Base-by-base conservation (phyloP, 2,888 invertebrate genomes). In the Leptinotarsa peninsularis region DNA sequence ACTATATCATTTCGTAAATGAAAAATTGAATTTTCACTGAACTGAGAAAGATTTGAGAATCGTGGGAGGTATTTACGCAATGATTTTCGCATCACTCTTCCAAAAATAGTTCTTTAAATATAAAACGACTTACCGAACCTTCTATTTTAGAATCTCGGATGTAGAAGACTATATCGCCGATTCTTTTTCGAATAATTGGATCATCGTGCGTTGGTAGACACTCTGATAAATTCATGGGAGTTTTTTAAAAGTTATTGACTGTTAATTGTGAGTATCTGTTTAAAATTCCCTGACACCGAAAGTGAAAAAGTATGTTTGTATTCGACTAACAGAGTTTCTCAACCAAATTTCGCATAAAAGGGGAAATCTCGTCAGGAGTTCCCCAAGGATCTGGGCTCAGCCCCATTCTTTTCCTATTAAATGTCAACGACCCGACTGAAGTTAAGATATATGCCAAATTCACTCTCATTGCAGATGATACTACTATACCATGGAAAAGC, bases 11-110 rank as follows among this genome's bases (percentile, higher is more conserved):
- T n/a, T 63, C n/a, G 33, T 63, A n/a, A n/a, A 63, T 63, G 43
- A 63, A 33, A 63, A 33, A 43, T 27, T 13, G 10, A n/a, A 21
- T 58, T 56, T 60, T 7, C 18, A 70, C 43, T 18, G 49, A 60
- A 60, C 14, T 15, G 70, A 70, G 58, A 70, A 43, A 33, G 49
- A 63, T 63, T 33, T 10, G 27, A 50, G 69, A 58, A 68, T 69
- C 54, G 79, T 79, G 71, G 79, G 79, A 67, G 79, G 63, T 67
- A 54, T 77, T 76, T 76, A 74, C 76, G 79, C 74, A 77, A 77
- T 71, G 72, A 74, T 77, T 79, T 77, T 73, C 72, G 71, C 72
- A 76, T 73, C 74, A 60, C 33, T 68, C n/a, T 76, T 74, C 73
- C 79, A 73, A 72, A 79, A 79, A 79, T 79, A 79, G 73, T 73